Evolutionary conservation across 2,113 vertebrate species (phyloP), one percentile per base, ranked within the genome.

Genomic region (Poecile atricapillus): DNA sequence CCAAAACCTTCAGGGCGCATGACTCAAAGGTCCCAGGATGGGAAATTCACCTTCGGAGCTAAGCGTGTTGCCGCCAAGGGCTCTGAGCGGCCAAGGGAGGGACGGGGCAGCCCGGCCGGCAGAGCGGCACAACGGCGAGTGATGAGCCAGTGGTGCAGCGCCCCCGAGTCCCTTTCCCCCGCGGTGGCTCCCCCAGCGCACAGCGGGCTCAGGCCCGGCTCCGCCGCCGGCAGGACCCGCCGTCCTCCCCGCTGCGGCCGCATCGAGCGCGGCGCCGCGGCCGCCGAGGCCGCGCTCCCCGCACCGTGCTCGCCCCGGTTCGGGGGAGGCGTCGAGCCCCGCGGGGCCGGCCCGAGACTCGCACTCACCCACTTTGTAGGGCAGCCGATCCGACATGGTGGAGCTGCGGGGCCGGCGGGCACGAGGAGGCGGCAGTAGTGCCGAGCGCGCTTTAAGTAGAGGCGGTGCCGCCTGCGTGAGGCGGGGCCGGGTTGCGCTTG

Each of bases 281-380:
- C 30, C 21, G 24, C 53, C 10, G 44, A 43, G 62, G 62, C 44
- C 69, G 3, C 22, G 37, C 55, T 64, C 19, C 11, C 23, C n/a
- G 47, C 83, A 2, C 55, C 10, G 30, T 77, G 16, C 35, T 35
- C 12, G 5, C 15, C 28, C 24, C 16, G 7, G 21, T 22, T 13
- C 25, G 13, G 11, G 23, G 14, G 25, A n/a, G 31, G 53, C 15
- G 11, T 64, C 30, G 53, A 59, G 44, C 44, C 13, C 30, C 8
- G 14, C 18, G 49, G 15, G 30, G 59, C n/a, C 23, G 5, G n/a
- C 11, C n/a, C 31, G 2, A 6, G 9, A 18, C 69, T 55, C 11
- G 55, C 87, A 98, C 99, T 98, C 86, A 99, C 99, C 99, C 83
- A 99, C 99, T 99, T 99, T 99, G 98, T 98, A 99, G 46, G 98